Conservation (phyloP, 2,113 vertebrate species). For the Meriones unguiculatus region DNA sequence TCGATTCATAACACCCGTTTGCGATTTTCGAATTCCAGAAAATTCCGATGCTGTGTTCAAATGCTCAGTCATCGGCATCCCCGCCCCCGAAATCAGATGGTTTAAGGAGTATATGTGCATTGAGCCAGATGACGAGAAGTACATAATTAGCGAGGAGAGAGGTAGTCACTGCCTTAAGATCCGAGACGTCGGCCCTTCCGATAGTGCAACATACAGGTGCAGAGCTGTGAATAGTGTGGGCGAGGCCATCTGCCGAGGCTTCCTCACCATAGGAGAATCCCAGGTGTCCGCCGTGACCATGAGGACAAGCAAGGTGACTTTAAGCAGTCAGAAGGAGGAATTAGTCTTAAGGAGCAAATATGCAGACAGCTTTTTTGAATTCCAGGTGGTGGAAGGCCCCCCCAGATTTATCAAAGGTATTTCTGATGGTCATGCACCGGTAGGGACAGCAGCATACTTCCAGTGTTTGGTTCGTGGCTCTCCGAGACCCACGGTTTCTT, state of each 20-base stretch:
- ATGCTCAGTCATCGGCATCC: conserved; percentile 95
- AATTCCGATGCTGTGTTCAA: conserved; percentile 93
- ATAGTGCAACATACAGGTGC: conserved; percentile 93
- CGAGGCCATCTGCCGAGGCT: conserved; percentile 93
- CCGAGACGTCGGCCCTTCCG: conserved; percentile 86
- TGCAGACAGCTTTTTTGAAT: conserved; percentile 93
- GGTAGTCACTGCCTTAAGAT: conserved; percentile 94
- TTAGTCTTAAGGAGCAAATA: conserved; percentile 79
- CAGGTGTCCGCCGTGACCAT: conserved; percentile 81
- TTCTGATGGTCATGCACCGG: conserved; percentile 89
- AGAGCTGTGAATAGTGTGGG: conserved; percentile 93
- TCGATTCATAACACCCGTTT: conserved; percentile 93
- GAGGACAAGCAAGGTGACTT: conserved; percentile 91
- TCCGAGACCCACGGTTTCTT: conserved; percentile 90
- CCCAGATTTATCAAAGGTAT: conserved; percentile 93
- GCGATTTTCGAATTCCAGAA: conserved; percentile 91
- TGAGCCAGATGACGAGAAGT: conserved; percentile 89
- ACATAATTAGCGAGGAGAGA: conserved; percentile 90
- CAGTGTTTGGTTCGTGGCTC: conserved; percentile 94
- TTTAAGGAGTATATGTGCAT: conserved; percentile 92
- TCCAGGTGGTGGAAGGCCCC: conserved; percentile 92
- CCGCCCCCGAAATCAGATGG: conserved; percentile 94
- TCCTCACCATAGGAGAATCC: conserved; percentile 88
- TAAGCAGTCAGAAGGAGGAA: conserved; percentile 88
- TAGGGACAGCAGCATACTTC: conserved; percentile 92